Conservation (phyloP, 2,797 vertebrate species). For the Micrastur ruficollis region DNA sequence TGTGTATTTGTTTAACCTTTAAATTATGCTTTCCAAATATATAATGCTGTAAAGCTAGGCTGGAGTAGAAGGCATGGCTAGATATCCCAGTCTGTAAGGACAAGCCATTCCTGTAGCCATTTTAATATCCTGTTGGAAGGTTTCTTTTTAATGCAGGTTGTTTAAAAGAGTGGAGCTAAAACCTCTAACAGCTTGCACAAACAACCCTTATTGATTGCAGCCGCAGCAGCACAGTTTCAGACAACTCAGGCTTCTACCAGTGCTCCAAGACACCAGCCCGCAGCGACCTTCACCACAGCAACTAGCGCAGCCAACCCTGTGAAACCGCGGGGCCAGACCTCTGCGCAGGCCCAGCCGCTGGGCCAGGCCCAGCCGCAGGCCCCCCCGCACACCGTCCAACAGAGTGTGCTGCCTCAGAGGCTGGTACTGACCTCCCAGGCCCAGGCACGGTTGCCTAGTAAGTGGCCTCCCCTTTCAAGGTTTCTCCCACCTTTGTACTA, state of each 20-base stretch:
- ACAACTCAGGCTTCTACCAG: conserved; percentile 84
- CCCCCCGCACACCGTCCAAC: conserved; percentile 87
- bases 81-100: conserved; percentile 49
- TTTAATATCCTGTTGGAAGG: conserved; percentile 66
- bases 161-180: conserved; percentile 56
- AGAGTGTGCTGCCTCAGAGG: conserved; percentile 92
- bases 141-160: conserved; percentile 70
- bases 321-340: conserved; percentile 80
- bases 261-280: conserved; percentile 82
- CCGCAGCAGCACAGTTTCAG: conserved; percentile 83
- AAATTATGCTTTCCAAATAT: conserved; percentile 37
- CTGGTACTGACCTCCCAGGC: conserved; percentile 97
- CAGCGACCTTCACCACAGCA: conserved; percentile 77
- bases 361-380: conserved; percentile 83
- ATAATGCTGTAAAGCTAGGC: conserved; percentile 27
- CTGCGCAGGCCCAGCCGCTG: conserved; percentile 78
- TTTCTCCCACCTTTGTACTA: conserved; percentile 77
- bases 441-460: conserved; percentile 99
- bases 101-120: conserved; percentile 39
- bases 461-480: conserved; percentile 85
- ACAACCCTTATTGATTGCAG: conserved; percentile 88
- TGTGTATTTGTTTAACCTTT: conserved; percentile 31
- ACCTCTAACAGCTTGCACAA: conserved; percentile 76
- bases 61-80: conserved; percentile 6
- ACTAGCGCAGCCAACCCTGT: conserved; percentile 79